A percentile compares a stretch with the other conserved stretches of the same genome.
phyloP scores from a whole-genome alignment of 2,797 vertebrate species.

The Epinephelus malabaricus region DNA sequence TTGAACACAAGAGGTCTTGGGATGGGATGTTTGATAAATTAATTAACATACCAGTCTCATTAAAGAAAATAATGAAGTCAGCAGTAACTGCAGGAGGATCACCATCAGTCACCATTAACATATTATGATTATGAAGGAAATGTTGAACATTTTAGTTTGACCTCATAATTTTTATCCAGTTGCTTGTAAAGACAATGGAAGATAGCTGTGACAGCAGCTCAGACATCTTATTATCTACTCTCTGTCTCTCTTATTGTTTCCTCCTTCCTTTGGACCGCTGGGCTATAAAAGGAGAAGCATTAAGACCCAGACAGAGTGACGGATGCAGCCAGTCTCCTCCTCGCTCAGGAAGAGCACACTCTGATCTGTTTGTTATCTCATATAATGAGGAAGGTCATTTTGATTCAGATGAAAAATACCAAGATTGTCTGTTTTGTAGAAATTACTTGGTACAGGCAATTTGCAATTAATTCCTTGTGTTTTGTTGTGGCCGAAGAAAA shows the following conservation, averaged over 20 bases:
- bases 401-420: background rate
- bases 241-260: conserved; percentile 72
- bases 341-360: background rate
- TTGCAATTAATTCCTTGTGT: background rate
- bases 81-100: background rate
- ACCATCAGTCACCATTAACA: background rate
- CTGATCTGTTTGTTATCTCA: conserved; percentile 32
- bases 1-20: background rate
- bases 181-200: background rate
- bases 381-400: background rate
- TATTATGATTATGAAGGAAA: conserved; percentile 1
- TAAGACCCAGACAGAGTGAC: conserved; percentile 83
- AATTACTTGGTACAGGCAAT: background rate
- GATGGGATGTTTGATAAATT: conserved; percentile 13
- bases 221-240: conserved; percentile 48
- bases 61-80: conserved; percentile 1
- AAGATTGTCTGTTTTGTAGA: background rate
- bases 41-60: background rate
- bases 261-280: conserved; percentile 53
- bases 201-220: background rate
- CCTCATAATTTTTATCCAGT: conserved; percentile 11
- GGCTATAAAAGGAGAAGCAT: conserved; percentile 81
- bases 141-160: conserved; percentile 6
- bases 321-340: conserved; percentile 33
- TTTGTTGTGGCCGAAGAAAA: background rate